Conservation (phyloP, 2,113 vertebrate genomes). For the Eulemur macaco region DNA sequence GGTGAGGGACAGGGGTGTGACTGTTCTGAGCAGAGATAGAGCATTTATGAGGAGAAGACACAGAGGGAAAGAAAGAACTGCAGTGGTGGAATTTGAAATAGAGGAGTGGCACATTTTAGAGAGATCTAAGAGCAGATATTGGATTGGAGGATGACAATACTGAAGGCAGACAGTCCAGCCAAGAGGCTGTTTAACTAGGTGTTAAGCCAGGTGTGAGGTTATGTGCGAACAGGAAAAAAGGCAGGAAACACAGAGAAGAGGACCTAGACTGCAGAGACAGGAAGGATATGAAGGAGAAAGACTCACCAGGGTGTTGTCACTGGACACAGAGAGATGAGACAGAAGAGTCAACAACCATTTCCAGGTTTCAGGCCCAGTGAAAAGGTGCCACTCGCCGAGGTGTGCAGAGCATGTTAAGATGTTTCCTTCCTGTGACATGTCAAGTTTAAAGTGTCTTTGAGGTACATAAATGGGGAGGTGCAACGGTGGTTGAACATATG, state of each 20-base stretch:
- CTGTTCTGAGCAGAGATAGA: not conserved
- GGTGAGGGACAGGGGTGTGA: fast-evolving
- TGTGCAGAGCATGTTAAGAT: not conserved
- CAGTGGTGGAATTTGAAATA: not conserved
- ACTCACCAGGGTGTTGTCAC: not conserved
- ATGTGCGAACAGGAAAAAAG: not conserved
- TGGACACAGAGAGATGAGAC: not conserved
- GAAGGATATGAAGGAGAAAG: not conserved
- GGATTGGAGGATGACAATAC: not conserved
- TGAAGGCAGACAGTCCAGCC: not conserved
- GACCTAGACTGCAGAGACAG: not conserved
- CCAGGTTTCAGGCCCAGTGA: not conserved
- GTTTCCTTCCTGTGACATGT: not conserved
- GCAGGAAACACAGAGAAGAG: not conserved
- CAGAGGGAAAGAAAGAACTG: not conserved
- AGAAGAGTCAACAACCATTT: not conserved
- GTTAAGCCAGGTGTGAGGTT: not conserved
- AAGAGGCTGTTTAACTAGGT: not conserved
- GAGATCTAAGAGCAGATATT: not conserved
- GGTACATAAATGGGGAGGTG: not conserved
- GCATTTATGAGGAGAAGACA: not conserved
- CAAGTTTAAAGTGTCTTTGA: not conserved
- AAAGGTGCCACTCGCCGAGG: not conserved
- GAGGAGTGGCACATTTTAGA: not conserved
- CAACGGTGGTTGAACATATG: not conserved